Evolutionary conservation across 2,888 invertebrate genomes (phyloP).

Genomic region (Cenopis cana): DNA sequence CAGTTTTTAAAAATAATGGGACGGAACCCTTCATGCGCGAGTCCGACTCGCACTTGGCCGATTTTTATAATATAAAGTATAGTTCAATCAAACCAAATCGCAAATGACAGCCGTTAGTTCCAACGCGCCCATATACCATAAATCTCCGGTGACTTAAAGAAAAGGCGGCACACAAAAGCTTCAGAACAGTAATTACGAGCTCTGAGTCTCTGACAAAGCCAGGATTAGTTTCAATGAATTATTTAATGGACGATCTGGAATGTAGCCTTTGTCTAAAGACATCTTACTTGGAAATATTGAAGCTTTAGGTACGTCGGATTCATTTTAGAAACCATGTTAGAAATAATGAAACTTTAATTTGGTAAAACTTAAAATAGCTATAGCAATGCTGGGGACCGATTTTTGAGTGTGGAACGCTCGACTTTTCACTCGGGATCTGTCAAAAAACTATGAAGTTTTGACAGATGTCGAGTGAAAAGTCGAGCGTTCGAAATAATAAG

Average conservation of each 20-base stretch:
- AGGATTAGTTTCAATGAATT: constrained; percentile 26
- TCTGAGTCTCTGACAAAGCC: constrained; percentile 2
- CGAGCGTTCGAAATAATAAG: no score
- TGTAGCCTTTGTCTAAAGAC: background rate
- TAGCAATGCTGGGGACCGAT: no score
- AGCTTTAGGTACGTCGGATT: background rate
- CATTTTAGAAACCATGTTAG: background rate
- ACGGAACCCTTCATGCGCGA: no score
- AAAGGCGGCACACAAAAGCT: constrained; percentile 19
- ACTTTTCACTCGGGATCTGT: no score
- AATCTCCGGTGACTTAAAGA: constrained; percentile 18
- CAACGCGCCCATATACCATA: background rate
- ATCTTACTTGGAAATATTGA: background rate
- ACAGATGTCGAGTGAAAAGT: no score
- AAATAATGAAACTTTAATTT: no score
- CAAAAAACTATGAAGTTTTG: no score
- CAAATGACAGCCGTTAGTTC: constrained; percentile 7
- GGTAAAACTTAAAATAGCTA: no score
- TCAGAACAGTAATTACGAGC: constrained; percentile 29
- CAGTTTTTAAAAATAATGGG: no score
- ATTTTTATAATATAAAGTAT: no score
- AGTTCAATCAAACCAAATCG: background rate
- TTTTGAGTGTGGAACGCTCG: no score
- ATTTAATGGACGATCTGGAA: constrained; percentile 14
- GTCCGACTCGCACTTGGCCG: no score